These are phyloP conservation scores for Meteorus colon DNA, from an alignment of 2,888 invertebrate species.

Conservation along the genomic window DNA sequence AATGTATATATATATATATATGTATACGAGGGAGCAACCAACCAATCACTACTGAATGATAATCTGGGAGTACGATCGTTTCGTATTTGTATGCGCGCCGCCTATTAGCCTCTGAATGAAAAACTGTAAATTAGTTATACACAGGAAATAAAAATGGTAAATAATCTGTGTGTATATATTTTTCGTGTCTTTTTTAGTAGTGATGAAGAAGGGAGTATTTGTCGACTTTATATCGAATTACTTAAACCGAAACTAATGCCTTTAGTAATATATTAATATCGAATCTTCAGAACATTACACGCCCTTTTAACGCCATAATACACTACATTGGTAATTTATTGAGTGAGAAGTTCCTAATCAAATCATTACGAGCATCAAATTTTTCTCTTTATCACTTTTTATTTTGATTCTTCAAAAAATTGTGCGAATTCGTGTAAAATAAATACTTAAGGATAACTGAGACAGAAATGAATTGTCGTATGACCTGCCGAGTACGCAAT, in stretches of 20 bases:
- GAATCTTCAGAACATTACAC: neutral
- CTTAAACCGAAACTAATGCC: slow-evolving; percentile 38
- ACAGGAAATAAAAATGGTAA: slow-evolving; percentile 35
- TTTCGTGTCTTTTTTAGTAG: neutral
- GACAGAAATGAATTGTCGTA: slow-evolving; percentile 31
- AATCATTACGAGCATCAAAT: too few relatives aligned
- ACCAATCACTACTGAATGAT: slow-evolving; percentile 51
- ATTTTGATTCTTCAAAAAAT: too few relatives aligned
- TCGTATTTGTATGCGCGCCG: slow-evolving; percentile 52
- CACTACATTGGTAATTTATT: slow-evolving; percentile 13
- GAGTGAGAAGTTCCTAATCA: neutral
- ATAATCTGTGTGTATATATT: neutral
- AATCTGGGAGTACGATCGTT: slow-evolving; percentile 69
- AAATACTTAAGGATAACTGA: slow-evolving; percentile 26
- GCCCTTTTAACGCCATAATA: slow-evolving; percentile 10
- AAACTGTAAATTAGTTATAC: slow-evolving; percentile 41
- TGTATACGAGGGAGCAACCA: slow-evolving; percentile 11
- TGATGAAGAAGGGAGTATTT: neutral
- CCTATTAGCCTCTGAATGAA: slow-evolving; percentile 43
- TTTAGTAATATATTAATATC: slow-evolving; percentile 36
- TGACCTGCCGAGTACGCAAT: neutral
- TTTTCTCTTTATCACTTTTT: too few relatives aligned
- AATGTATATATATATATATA: slow-evolving; percentile 27
- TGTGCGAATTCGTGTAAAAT: too few relatives aligned
- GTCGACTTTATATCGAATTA: slow-evolving; percentile 21